Evolutionary conservation across 64 coral and sea anemone genomes (phyloP), one percentile per base, ranked within the genome.

Genomic region (Exaiptasia diaphana): DNA sequence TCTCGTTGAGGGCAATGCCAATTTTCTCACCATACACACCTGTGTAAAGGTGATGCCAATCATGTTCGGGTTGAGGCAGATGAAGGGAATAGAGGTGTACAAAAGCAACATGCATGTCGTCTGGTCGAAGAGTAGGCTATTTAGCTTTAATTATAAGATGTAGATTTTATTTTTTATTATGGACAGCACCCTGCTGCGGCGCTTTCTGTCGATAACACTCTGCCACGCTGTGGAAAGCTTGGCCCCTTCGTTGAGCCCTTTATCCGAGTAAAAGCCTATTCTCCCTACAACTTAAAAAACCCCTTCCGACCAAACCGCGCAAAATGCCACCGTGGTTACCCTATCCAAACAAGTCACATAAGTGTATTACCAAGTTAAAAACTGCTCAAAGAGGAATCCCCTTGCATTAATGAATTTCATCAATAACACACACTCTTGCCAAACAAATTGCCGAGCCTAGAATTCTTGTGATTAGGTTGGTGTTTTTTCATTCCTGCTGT

Each of bases 111-210:
- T 86, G 82, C 85, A 95, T 89, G 85, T 89, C 82, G 81, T 89
- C 91, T 95, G 80, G 73, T 63, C 86, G 79, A 89, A 95, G 85
- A 89, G 86, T 80, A 95, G 73, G 79, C 91, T 95, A 95, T 95
- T 95, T 95, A 95, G 86, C 91, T 95, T 95, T 95, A 95, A 95
- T 95, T 94, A 95, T 95, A 90, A 78, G 80, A 95, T 95, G 91
- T 89, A 89, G 91, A 95, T 95, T 95, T 95, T 95, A 95, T 95
- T 95, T 95, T 95, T 89, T 95, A 89, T 95, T 95, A 95, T 95
- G 88, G 90, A 68, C 84, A 95, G 80, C 80, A 83, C 63, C 91
- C 86, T 75, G 91, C 91, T 95, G 91, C 41, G 91, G 40, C 79
- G 87, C 91, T 89, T 95, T 95, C 71, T 73, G 46, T 42, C 67